Percentiles rank a stretch among this genome's conserved stretches.
phyloP scores from a whole-genome alignment of 2,797 vertebrate genomes.

The Acestrorhynchus altus region DNA sequence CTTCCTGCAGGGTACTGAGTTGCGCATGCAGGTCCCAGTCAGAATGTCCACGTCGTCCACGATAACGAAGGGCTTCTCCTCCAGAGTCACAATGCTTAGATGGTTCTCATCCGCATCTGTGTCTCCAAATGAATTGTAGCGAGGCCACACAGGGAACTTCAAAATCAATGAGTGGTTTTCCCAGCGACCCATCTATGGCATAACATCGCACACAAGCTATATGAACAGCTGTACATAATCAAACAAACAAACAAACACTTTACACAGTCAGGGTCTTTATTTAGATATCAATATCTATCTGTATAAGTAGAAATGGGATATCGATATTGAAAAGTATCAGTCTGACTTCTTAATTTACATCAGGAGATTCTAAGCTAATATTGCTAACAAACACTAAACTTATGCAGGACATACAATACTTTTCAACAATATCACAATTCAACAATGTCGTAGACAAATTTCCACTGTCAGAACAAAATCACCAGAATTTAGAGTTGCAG shows the following conservation, averaged over 20 bases:
- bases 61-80: constrained; percentile 96
- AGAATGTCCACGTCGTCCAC: constrained; percentile 96
- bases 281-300: too few relatives aligned
- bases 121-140: constrained; percentile 92
- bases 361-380: too few relatives aligned
- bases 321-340: too few relatives aligned
- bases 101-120: constrained; percentile 96
- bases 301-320: too few relatives aligned
- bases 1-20: constrained; percentile 94
- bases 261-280: background rate
- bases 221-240: background rate
- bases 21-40: constrained; percentile 94
- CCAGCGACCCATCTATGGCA: constrained; percentile 91
- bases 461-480: too few relatives aligned
- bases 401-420: too few relatives aligned
- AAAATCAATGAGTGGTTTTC: constrained; percentile 90
- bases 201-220: constrained; percentile 23
- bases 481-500: too few relatives aligned
- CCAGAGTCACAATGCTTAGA: constrained; percentile 95
- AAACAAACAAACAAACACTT: background rate
- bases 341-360: too few relatives aligned
- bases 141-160: constrained; percentile 94
- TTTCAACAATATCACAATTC: too few relatives aligned
- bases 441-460: too few relatives aligned
- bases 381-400: too few relatives aligned